Evolutionary conservation across 1,140 invertebrate species (phyloP).

Genomic region (Pseudoatta argentina): DNA sequence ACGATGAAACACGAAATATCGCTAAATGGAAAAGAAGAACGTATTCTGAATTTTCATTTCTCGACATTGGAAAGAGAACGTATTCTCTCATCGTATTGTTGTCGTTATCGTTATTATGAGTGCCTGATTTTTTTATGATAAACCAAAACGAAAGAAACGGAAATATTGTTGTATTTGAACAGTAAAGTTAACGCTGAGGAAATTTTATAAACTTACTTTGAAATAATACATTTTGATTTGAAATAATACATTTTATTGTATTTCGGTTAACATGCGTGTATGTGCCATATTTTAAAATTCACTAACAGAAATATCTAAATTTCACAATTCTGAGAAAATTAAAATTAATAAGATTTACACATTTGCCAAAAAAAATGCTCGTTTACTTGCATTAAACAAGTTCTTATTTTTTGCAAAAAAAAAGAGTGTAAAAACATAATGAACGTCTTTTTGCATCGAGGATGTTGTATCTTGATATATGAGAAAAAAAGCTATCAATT

Average conservation of each 20-base stretch:
- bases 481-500: not conserved
- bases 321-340: not conserved
- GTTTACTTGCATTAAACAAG: not conserved
- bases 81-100: not conserved
- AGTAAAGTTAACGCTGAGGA: not conserved
- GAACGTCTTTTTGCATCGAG: not conserved
- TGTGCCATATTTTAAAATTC: too few relatives aligned
- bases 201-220: too few relatives aligned
- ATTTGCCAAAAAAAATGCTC: not conserved
- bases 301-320: too few relatives aligned
- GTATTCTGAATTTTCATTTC: not conserved
- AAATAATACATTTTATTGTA: too few relatives aligned
- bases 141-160: not conserved
- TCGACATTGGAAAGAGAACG: not conserved
- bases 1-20: conserved; percentile 8
- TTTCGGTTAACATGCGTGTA: too few relatives aligned
- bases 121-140: not conserved
- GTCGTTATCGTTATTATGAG: not conserved
- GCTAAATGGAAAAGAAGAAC: not conserved
- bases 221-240: too few relatives aligned
- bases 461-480: not conserved
- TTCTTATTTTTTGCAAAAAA: conserved; percentile 33
- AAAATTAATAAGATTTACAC: not conserved
- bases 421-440: not conserved
- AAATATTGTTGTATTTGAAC: not conserved